Evolutionary conservation across 2,888 invertebrate species (phyloP), one percentile per base, ranked within the genome.

Genomic region (Drosophila emarginata): DNA sequence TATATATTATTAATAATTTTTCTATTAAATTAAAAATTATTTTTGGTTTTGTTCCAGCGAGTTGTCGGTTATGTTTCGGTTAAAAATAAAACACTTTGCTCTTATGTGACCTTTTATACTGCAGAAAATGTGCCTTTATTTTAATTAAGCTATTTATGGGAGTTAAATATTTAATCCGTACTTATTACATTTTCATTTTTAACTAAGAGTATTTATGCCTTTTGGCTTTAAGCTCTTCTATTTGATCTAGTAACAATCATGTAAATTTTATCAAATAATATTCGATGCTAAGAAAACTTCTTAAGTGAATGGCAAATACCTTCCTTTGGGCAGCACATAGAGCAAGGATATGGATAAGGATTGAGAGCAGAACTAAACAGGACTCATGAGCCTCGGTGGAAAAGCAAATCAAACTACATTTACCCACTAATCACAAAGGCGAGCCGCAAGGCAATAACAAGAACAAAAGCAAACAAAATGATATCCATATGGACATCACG

Each of bases 401-500:
- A 76, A 72, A 72, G 77, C 78, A 78, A 77, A 78, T 78, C 78
- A 78, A 72, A 76, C 68, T 74, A 72, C 69, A 70, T 72, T 36
- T 15, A 39, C 71, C 76, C 78, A 78, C 79, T 79, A 79, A 79
- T 79, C 79, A 79, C 76, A 79, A 74, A 72, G 71, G 76, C 78
- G 54, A 69, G 76, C 74, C 83, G 66, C 76, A 82, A 76, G 80
- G 67, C 73, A 40, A 45, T 1, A 45, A 45, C 21, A 45, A 45
- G 64, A 40, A 32, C 54, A 50, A 37, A 50, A 39, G 37, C 39
- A 60, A 60, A 61, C 61, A 56, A 61, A n/a, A 56, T 40, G 15
- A 7, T 21, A 39, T 15, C 39, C 9, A 50, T 51, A 51, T 57
- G 57, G 32, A 53, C 12, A 53, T 70, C 65, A 71, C 67, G 76